These are phyloP conservation scores for Diachasma alloeum DNA, from an alignment of 1,140 invertebrate species.

Conservation along the genomic window DNA sequence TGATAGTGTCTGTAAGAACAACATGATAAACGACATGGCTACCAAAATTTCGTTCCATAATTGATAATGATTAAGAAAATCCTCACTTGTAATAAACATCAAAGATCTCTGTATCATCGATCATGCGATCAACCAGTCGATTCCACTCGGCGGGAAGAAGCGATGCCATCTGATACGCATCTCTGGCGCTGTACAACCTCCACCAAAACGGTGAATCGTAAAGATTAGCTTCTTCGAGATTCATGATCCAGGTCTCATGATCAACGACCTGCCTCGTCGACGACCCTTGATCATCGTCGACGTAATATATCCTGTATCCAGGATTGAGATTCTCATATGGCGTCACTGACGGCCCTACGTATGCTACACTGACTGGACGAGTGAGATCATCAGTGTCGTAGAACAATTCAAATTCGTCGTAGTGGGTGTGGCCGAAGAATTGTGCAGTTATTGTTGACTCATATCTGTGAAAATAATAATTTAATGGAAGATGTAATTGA, in stretches of 20 bases:
- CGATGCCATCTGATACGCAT: slow-evolving; percentile 83
- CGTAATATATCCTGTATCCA: slow-evolving; percentile 94
- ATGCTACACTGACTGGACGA: slow-evolving; percentile 86
- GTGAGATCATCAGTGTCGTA: slow-evolving; percentile 84
- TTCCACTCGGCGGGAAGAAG: slow-evolving; percentile 88
- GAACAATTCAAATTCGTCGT: slow-evolving; percentile 93
- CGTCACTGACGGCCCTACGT: slow-evolving; percentile 91
- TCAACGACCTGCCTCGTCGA: slow-evolving; percentile 88
- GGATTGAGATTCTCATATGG: slow-evolving; percentile 94
- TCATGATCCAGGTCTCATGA: slow-evolving; percentile 95
- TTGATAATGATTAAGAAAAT: too few species aligned
- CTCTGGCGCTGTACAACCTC: slow-evolving; percentile 83
- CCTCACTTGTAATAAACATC: slow-evolving; percentile 88
- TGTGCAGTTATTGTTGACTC: slow-evolving; percentile 90
- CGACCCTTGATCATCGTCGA: slow-evolving; percentile 90
- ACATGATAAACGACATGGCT: too few species aligned
- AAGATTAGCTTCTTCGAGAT: slow-evolving; percentile 91
- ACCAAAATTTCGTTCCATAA: too few species aligned
- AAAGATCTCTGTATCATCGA: slow-evolving; percentile 83
- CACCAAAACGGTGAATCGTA: slow-evolving; percentile 90
- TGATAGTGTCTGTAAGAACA: slow-evolving; percentile 77
- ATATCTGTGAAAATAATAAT: slow-evolving; percentile 68
- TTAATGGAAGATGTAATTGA: background rate
- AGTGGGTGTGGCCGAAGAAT: slow-evolving; percentile 96
- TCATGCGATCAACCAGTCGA: slow-evolving; percentile 82